Evolutionary conservation across 1,140 invertebrate genomes (phyloP), one percentile per base, ranked within the genome.

Genomic region (Tribolium castaneum): DNA sequence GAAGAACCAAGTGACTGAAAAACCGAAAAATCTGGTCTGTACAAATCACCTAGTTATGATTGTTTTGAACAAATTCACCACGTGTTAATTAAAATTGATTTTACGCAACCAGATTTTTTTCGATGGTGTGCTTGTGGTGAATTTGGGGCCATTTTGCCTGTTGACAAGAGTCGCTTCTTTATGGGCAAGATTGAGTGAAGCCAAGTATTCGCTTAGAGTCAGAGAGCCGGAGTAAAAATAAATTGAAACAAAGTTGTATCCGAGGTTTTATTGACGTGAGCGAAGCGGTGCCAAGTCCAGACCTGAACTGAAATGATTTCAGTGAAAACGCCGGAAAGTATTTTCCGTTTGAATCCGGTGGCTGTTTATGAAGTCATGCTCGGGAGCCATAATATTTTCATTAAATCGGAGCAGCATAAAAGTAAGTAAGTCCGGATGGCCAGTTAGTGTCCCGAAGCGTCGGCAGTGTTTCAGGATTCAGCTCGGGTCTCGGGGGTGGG

Each of bases 391-490:
- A 66, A 66, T 66, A 66, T 66, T 66, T 66, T 66, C 59, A 66
- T 66, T 66, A 66, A 66, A 66, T n/a, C 59, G 59, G 59, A 66
- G 59, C 59, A 12, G 2, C 59, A 22, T 66, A 66, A 66, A 66
- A 66, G 59, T 66, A 66, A 66, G 59, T 66, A 66, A 66, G 35
- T 35, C 51, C 9, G 74, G 56, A 75, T 59, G 25, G 74, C 39
- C 74, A 49, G 74, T 75, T 75, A 56, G 74, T 75, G 39, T 59
- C 54, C 51, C 45, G 51, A 50, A 72, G 70, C 74, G 51, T 30
- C 51, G 74, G 50, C 74, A 14, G 25, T 59, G 74, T 59, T 75
- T 75, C 74, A 59, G 54, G 74, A 75, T 75, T 75, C 74, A 75
- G 74, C 35, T 35, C 74, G 16, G 49, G 74, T 75, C 74, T 35